phyloP scores from a whole-genome alignment of 2,797 vertebrate genomes.

The Ptychadena robeensis region DNA sequence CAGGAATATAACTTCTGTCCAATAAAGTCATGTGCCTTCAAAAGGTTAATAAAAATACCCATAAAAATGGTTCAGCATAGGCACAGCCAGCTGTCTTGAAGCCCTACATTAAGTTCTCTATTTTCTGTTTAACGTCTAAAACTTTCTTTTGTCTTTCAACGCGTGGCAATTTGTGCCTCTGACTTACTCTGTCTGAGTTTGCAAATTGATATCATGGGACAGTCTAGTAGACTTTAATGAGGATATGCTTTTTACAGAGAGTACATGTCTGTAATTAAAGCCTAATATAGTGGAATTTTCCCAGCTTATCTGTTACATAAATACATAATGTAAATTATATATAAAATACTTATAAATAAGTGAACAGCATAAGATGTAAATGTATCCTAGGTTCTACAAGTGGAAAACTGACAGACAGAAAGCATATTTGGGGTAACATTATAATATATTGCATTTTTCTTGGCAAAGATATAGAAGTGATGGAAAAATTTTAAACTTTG shows the following conservation, averaged over 20 bases:
- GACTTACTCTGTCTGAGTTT: conserved; percentile 11
- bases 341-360: conserved; percentile 19
- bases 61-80: not conserved
- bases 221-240: conserved; percentile 14
- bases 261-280: conserved; percentile 18
- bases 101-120: conserved; percentile 2
- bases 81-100: not conserved
- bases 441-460: not conserved
- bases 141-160: conserved; percentile 29
- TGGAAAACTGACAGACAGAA: conserved; percentile 29
- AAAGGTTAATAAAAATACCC: not conserved
- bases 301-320: conserved; percentile 37
- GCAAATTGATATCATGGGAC: conserved; percentile 30
- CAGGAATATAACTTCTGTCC: not conserved
- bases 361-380: conserved; percentile 1
- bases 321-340: conserved; percentile 20
- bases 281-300: conserved; percentile 26
- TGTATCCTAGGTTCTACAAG: not conserved
- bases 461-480: not conserved
- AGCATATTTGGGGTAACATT: not conserved
- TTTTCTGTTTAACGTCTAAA: conserved; percentile 11
- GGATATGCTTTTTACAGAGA: not conserved
- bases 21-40: not conserved
- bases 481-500: not conserved
- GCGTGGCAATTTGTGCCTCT: conserved; percentile 6